phyloP scores from a whole-genome alignment of 2,797 vertebrate species.

The Phalloptychus januarius region DNA sequence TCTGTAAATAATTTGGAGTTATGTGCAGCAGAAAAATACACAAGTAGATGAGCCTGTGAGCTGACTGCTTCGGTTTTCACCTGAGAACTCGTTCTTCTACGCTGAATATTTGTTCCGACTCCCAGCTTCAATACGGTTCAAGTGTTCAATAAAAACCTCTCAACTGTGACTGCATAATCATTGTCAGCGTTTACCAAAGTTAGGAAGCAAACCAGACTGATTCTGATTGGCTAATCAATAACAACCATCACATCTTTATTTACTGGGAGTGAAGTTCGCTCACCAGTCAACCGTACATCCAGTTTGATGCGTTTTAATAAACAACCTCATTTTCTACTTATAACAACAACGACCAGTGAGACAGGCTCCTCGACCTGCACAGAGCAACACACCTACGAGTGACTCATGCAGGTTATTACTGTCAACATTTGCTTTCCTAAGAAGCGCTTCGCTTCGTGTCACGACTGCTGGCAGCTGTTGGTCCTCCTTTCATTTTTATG shows the following conservation, averaged over 20 bases:
- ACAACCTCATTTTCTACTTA: background rate
- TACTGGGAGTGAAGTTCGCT: background rate
- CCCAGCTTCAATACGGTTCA: too few species aligned
- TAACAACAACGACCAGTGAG: constrained; percentile 1
- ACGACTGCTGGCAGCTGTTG: background rate
- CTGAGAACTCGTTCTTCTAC: background rate
- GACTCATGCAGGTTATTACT: constrained; percentile 5
- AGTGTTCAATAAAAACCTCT: background rate
- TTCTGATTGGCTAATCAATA: background rate
- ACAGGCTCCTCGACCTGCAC: background rate
- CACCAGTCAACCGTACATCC: background rate
- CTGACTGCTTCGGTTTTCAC: background rate
- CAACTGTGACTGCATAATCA: background rate
- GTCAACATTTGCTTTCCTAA: constrained; percentile 3
- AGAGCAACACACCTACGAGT: background rate
- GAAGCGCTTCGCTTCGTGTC: background rate
- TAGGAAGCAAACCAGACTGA: background rate
- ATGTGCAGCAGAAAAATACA: background rate
- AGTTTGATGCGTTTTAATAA: background rate
- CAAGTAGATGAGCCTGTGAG: background rate
- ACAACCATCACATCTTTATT: background rate
- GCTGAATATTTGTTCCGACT: too few species aligned
- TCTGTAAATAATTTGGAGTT: background rate
- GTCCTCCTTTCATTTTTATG: background rate
- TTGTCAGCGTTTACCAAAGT: background rate